Evolutionary conservation across 1,140 invertebrate species (phyloP), one percentile per base, ranked within the genome.

Genomic region (Druon quercuslanigerum): DNA sequence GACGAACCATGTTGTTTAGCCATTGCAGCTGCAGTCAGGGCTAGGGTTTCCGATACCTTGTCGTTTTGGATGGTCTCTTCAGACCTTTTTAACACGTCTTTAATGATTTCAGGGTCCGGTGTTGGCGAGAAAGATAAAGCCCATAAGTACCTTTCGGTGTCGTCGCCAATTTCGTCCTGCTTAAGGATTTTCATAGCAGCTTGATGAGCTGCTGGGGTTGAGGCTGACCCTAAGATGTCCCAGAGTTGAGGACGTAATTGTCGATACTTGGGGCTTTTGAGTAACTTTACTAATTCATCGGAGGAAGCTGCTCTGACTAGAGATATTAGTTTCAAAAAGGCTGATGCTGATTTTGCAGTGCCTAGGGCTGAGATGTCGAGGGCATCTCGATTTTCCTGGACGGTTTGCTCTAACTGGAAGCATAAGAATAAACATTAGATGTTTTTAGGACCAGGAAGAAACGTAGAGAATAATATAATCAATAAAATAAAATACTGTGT

Each of bases 121-220:
- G 81, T 78, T 7, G 88, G 85, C 0, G 93, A 93, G 5, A 95
- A 87, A 0, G 95, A 95, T 14, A 96, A 82, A 0, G 94, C 93
- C 92, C 96, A 94, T 1, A 96, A 88, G 87, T 96, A 96, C 76
- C 95, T 91, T 83, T 97, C 96, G 6, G 93, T 92, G 16, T 93
- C 87, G 74, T 95, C 93, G 2, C 93, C 92, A 3, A 90, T 89
- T 5, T 92, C 89, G 74, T 94, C 92, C 52, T 94, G 93, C 72
- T 93, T 92, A 1, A 96, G 89, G 51, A 92, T 86, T 70, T 94
- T 93, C 89, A 95, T 94, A 14, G 94, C 95, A 51, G 94, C 94
- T 84, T 94, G 92, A 83, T 96, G 94, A 0, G 94, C 91, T 7
- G 92, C 92, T 13, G 90, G 77, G 0, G 95, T 96, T 83, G 95